Evolutionary conservation across 2,797 vertebrate species (phyloP), one percentile per base, ranked within the genome.

Genomic region (Threskiornis aethiopicus): DNA sequence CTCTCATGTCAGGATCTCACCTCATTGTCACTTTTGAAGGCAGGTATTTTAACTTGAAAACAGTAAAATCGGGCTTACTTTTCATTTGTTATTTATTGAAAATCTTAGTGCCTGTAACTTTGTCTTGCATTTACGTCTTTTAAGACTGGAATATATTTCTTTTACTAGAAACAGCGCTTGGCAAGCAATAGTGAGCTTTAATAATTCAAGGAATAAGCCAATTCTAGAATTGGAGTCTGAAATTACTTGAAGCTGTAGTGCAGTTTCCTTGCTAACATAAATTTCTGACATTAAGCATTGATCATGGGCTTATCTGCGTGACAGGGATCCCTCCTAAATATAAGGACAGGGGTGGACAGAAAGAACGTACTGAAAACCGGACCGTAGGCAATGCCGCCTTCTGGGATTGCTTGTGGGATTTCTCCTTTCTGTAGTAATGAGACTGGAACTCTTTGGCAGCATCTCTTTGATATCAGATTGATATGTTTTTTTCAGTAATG

Each of bases 351-450:
- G 84, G 31, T 1, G 5, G 75, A 64, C n/a, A 64, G 65, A 65
- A 90, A 80, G 54, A 90, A 20, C 29, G 7, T 61, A 16, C 10
- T 52, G 72, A 76, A 62, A 72, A 62, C 31, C 59, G 72, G 47
- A 24, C 72, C 0, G 0, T 19, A 54, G 62, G 70, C 65, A 84
- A 2, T 65, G 41, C 52, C 12, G 0, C 1, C 37, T 84, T 54
- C 80, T 73, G 37, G 35, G 13, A 21, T 67, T 87, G 44, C 58
- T 89, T 51, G 19, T 73, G 86, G 55, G 33, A 21, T 81, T 90
- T 82, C 61, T 65, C 35, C 24, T 76, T 69, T 41, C 59, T 66
- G 11, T 62, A 24, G 31, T 44, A 72, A 76, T 66, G 66, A 90
- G 64, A 20, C 20, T 31, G 37, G 35, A 89, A 44, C 17, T 61